Conservation (phyloP, 1,140 invertebrate species). For the Ganaspis sp. region DNA sequence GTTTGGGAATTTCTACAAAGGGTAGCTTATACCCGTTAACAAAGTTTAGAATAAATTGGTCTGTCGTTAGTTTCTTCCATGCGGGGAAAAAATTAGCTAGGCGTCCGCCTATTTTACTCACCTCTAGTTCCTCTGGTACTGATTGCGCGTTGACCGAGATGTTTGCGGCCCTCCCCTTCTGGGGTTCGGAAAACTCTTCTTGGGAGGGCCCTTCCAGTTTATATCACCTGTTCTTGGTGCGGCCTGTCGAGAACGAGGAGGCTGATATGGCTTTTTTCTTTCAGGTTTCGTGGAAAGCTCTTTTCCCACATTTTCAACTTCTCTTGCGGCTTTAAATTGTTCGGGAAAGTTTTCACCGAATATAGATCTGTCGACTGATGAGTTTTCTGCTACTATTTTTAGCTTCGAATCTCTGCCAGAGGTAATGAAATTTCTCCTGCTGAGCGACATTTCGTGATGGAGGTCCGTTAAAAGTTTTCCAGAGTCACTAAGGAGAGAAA, state of each 20-base stretch:
- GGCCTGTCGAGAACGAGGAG: background rate
- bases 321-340: background rate
- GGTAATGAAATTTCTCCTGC: background rate
- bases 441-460: background rate
- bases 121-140: background rate
- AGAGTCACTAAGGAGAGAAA: too few relatives aligned
- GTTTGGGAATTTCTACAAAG: background rate
- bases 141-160: background rate
- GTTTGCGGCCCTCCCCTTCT: background rate
- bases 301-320: background rate
- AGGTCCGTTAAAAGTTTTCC: too few relatives aligned
- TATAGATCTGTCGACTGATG: background rate
- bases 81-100: background rate
- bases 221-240: background rate
- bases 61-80: slow-evolving; percentile 30
- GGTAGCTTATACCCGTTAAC: slow-evolving; percentile 35
- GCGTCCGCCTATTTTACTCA: slow-evolving; percentile 32
- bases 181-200: background rate
- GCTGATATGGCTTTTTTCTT: background rate
- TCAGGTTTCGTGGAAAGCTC: background rate
- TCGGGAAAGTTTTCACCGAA: background rate
- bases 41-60: slow-evolving; percentile 12
- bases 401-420: background rate
- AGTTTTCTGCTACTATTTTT: background rate
- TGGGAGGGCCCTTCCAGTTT: background rate